Evolutionary conservation across 2,113 vertebrate genomes (phyloP), one percentile per base, ranked within the genome.

Genomic region (Danio rerio): DNA sequence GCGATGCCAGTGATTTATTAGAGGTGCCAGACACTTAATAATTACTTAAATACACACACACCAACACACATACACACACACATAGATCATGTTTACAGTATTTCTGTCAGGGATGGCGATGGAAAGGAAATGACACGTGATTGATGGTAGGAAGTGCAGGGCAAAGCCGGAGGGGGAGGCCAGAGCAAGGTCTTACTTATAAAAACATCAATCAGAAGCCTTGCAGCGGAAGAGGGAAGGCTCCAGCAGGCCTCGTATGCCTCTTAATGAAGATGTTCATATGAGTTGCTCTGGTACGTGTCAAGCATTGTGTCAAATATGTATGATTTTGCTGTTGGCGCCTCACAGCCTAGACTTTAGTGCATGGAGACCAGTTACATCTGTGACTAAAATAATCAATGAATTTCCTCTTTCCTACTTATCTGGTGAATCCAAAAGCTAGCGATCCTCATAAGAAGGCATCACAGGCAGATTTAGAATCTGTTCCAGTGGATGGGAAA

Each of bases 81-180:
- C 92, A 93, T 93, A 92, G 85, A 94, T 94, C 93, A 94, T 89
- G 88, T 89, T 91, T 93, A 94, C 92, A 91, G 92, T 93, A 93
- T 94, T 94, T 91, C 91, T 94, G 92, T 93, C 92, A 90, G 88
- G 87, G 66, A 79, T 71, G 72, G 87, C 31, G 56, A 83, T 85
- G 91, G 92, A 92, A 93, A 93, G 91, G 89, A 93, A 94, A 92
- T 93, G 93, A 93, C 88, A 82, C 79, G 86, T 93, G 92, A 94
- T 94, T 93, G 93, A 94, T 94, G 91, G 89, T 89, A 90, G 91
- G 90, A 93, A 92, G 89, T 90, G 87, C 56, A 88, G 89, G 89
- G 85, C 68, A 12, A 75, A 90, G 88, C 89, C 89, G 47, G 16
- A 59, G 80, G 74, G 87, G 88, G 85, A 85, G 87, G 81, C 85